Evolutionary conservation across 2,113 vertebrate genomes (phyloP).

Genomic region (Labeo rohita): DNA sequence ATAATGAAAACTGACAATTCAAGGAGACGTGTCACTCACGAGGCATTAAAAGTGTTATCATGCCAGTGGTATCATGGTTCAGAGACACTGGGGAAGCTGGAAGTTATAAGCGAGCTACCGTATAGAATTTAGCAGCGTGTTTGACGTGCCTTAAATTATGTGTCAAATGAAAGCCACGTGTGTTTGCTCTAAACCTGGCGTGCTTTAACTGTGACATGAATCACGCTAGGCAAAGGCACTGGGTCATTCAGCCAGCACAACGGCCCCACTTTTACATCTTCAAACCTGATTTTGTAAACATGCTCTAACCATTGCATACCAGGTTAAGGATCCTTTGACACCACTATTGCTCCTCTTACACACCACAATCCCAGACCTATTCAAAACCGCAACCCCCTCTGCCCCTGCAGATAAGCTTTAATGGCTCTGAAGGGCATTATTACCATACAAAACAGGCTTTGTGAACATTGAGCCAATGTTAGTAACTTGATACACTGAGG

Average conservation of each 20-base stretch:
- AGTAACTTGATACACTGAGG: constrained; percentile 68
- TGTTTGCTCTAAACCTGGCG: constrained; percentile 35
- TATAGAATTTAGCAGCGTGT: constrained; percentile 35
- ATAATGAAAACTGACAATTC: constrained; percentile 26
- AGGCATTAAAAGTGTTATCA: constrained; percentile 13
- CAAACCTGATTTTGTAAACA: not conserved
- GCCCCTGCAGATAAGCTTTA: constrained; percentile 58
- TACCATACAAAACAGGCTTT: constrained; percentile 71
- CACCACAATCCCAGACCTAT: constrained; percentile 63
- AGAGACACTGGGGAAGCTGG: constrained; percentile 18
- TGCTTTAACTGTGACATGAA: constrained; percentile 17
- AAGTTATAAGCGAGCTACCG: constrained; percentile 15
- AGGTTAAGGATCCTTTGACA: constrained; percentile 60
- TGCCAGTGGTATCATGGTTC: constrained; percentile 12
- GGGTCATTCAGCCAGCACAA: constrained; percentile 37
- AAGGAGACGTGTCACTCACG: constrained; percentile 28
- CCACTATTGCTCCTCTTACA: constrained; percentile 39
- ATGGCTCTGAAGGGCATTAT: constrained; percentile 67
- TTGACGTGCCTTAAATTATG: constrained; percentile 37
- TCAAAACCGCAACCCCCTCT: constrained; percentile 52
- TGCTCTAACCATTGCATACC: not conserved
- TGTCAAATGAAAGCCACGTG: constrained; percentile 32
- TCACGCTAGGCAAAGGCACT: not conserved
- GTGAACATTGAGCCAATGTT: constrained; percentile 66
- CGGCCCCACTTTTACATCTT: constrained; percentile 43